Conservation (phyloP, 2,113 vertebrate species). For the Actenoides lindsayi region DNA sequence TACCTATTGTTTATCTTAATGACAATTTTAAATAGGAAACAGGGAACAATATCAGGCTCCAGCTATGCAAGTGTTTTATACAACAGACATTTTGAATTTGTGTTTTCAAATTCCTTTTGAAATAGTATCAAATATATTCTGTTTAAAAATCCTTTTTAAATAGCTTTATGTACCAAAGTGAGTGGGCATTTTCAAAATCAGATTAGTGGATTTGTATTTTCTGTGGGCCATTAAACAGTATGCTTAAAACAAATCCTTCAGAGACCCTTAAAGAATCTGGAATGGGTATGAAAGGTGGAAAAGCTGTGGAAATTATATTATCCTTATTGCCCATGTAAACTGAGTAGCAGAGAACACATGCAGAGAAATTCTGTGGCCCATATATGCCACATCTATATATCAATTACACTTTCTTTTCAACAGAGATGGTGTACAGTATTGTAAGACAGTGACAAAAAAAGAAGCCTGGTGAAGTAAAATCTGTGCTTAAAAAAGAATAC, state of each 20-base stretch:
- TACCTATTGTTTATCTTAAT: background rate
- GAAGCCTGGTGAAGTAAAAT: background rate
- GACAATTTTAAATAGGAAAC: background rate
- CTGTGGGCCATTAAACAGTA: background rate
- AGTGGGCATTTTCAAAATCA: background rate
- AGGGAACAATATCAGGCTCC: background rate
- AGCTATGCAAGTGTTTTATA: background rate
- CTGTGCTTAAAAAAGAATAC: background rate
- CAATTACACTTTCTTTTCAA: background rate
- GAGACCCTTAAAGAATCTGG: background rate
- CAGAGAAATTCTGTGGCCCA: background rate
- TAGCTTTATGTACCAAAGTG: background rate
- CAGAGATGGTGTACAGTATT: background rate
- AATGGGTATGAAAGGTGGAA: background rate
- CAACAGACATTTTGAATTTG: background rate
- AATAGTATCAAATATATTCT: background rate
- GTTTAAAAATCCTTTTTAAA: background rate
- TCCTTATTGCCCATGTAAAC: background rate
- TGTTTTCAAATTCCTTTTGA: background rate
- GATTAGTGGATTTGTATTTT: background rate
- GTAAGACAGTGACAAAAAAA: background rate
- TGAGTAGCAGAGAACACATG: background rate
- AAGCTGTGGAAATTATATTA: background rate
- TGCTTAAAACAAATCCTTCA: background rate
- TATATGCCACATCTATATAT: background rate